Evolutionary conservation across 2,888 invertebrate species (phyloP), one percentile per base, ranked within the genome.

Genomic region (Aromia moschata): DNA sequence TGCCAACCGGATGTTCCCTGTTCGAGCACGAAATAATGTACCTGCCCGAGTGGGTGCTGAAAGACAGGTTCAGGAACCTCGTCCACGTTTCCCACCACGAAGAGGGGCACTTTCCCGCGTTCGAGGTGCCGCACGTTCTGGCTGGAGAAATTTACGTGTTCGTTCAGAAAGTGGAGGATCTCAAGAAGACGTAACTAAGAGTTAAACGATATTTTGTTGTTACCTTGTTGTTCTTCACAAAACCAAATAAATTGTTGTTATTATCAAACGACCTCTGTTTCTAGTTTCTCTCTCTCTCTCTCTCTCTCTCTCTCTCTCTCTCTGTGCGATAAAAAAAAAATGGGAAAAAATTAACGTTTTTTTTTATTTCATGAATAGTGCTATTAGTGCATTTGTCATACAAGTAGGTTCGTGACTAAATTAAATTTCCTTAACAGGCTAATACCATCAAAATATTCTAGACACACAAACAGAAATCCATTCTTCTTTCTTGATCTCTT

Each of bases 1-100:
- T 91, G 0, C 93, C 93, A 3, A 85, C 87, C 0, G 93, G 87
- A 49, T 90, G 92, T 70, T 89, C 92, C 0, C 84, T 85, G 14
- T 93, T 92, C 73, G 89, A 88, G 1, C 69, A 91, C 66, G 94
- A 95, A 68, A 12, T 93, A 0, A 45, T 81, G 0, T 86, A 85
- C 62, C 76, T 81, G 10, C 85, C 91, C 0, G 87, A 90, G 67
- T 81, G 78, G 12, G 75, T 89, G 2, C 71, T 93, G 2, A 79
- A 80, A 38, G 77, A 84, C 0, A 88, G 86, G 68, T 93, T 83
- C 75, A 77, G 73, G 10, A 90, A 93, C 77, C 79, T 94, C 44
- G 81, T 92, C 2, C 90, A 73, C 10, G 52, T 70, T 3, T 55
- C 67, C 1, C 67, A 73, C 43, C 47, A 55, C 31, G 64, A 73